A percentile compares a stretch with the other conserved stretches of the same genome.
phyloP scores from a whole-genome alignment of 2,113 vertebrate genomes.

The Aepyceros melampus region DNA sequence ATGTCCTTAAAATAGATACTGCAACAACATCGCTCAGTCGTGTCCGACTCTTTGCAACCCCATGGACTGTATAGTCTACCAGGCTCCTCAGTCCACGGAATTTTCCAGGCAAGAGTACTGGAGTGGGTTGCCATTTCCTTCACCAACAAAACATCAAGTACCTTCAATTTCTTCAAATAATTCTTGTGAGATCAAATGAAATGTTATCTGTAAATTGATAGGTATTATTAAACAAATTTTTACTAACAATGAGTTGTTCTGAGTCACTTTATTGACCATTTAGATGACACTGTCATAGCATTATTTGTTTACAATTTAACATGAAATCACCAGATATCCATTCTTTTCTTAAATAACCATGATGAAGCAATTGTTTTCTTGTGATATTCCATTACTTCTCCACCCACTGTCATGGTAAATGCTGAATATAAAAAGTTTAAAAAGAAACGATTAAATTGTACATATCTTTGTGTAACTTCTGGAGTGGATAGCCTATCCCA shows the following conservation, averaged over 20 bases:
- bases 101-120: too few species aligned
- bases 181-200: not conserved
- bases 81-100: too few species aligned
- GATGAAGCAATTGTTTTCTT: not conserved
- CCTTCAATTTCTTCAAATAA: not conserved
- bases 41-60: too few species aligned
- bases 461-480: not conserved
- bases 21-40: too few species aligned
- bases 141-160: not conserved
- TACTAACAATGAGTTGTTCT: not conserved
- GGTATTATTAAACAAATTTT: not conserved
- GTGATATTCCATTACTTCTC: not conserved
- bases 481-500: not conserved
- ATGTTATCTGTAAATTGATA: not conserved
- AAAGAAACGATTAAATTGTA: not conserved
- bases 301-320: slow-evolving; percentile 3
- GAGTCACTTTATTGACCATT: not conserved
- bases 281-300: not conserved
- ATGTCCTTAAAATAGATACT: not conserved
- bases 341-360: not conserved
- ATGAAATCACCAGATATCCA: not conserved
- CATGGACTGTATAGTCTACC: too few species aligned
- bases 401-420: not conserved
- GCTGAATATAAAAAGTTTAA: not conserved
- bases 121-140: too few species aligned